Conservation (phyloP, 1,140 invertebrate genomes). For the Sitobion miscanthi region DNA sequence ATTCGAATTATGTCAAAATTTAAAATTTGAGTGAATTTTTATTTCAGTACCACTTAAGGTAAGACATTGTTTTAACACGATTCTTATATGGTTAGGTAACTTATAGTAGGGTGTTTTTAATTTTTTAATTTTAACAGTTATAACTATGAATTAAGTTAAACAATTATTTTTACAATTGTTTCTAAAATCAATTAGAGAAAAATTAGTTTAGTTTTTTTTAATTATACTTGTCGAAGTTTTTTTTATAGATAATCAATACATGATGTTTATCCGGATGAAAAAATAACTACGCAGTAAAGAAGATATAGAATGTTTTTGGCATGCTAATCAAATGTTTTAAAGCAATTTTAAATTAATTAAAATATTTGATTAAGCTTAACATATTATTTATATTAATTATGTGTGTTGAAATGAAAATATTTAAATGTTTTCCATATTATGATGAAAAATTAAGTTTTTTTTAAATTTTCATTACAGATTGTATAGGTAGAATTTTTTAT, state of each 20-base stretch:
- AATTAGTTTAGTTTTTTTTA: neutral
- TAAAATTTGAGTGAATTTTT: neutral
- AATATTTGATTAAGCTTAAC: neutral
- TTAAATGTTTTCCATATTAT: neutral
- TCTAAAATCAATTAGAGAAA: neutral
- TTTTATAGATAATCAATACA: neutral
- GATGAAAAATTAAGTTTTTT: neutral
- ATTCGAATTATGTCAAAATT: neutral
- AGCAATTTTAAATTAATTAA: neutral
- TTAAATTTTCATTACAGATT: neutral
- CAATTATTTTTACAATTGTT: neutral
- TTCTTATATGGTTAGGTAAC: neutral
- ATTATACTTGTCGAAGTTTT: neutral
- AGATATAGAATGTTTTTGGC: neutral
- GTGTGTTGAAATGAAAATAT: neutral
- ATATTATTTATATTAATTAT: neutral
- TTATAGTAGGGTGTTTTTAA: neutral
- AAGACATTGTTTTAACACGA: neutral
- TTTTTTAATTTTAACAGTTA: neutral
- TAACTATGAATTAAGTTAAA: neutral
- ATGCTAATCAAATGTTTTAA: neutral
- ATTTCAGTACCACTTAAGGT: neutral
- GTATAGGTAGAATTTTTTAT: neutral
- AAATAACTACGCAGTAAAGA: neutral
- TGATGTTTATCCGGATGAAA: neutral